phyloP scores from a whole-genome alignment of 37 sponge, comb jelly and placozoan species.

The Aplysina aerophoba region DNA sequence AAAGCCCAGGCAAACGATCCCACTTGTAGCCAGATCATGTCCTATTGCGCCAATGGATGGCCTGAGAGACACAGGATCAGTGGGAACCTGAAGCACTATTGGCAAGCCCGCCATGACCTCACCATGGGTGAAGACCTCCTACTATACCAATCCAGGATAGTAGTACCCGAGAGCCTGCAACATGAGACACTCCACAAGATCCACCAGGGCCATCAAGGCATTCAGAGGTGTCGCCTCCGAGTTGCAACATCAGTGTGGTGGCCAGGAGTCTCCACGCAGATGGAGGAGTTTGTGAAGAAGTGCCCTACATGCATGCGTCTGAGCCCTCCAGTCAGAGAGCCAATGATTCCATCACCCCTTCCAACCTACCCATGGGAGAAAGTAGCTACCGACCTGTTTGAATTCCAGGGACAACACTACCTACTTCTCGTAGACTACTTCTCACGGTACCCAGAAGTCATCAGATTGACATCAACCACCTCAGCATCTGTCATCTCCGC shows the following conservation, averaged over 20 bases:
- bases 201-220: conserved; percentile 28
- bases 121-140: not conserved
- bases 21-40: not conserved
- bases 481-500: not conserved
- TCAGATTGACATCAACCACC: not conserved
- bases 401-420: not conserved
- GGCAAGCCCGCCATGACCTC: too few relatives aligned
- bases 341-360: not conserved
- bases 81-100: not conserved
- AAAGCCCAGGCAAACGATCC: conserved; percentile 9
- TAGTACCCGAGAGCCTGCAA: not conserved
- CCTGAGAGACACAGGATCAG: not conserved
- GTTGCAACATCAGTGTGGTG: conserved; percentile 14
- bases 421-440: conserved; percentile 19
- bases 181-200: conserved; percentile 1
- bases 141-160: not conserved
- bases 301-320: conserved; percentile 1
- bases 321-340: not conserved
- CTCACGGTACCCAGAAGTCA: conserved; percentile 5
- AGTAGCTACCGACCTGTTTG: conserved; percentile 8
- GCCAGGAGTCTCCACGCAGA: not conserved
- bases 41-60: conserved; percentile 1
- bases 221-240: not conserved
- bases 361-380: too few relatives aligned
- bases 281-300: not conserved